Conservation (phyloP, 2,113 vertebrate species). For the Pan paniscus region DNA sequence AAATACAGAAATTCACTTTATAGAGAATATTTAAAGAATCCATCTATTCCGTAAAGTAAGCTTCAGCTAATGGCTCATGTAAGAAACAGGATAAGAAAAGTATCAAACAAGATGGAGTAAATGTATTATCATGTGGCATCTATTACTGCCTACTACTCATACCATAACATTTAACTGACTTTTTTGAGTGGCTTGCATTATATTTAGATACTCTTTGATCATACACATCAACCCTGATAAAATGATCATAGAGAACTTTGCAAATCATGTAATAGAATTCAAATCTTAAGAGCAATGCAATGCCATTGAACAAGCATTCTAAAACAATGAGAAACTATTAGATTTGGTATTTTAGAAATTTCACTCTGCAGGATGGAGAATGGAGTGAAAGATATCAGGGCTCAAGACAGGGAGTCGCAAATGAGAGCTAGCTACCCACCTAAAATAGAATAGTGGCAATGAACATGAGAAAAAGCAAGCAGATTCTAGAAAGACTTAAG, state of each 20-base stretch:
- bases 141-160: neutral
- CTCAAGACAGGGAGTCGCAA: neutral
- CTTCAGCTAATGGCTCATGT: neutral
- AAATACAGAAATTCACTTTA: conserved; percentile 37
- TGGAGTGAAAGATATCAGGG: neutral
- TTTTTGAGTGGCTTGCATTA: neutral
- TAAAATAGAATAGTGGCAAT: neutral
- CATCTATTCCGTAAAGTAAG: neutral
- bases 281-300: conserved; percentile 3
- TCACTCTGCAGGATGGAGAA: neutral
- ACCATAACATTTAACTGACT: neutral
- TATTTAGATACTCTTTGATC: neutral
- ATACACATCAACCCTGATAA: neutral
- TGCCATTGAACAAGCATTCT: neutral
- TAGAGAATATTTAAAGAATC: neutral
- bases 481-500: neutral
- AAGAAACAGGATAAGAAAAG: conserved; percentile 12
- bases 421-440: neutral
- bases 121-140: neutral
- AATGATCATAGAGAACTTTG: neutral
- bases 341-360: conserved; percentile 2
- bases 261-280: neutral
- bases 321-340: conserved; percentile 8
- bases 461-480: neutral
- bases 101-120: neutral